Conservation (phyloP, 2,888 invertebrate species). For the Cryptosula pallasiana region DNA sequence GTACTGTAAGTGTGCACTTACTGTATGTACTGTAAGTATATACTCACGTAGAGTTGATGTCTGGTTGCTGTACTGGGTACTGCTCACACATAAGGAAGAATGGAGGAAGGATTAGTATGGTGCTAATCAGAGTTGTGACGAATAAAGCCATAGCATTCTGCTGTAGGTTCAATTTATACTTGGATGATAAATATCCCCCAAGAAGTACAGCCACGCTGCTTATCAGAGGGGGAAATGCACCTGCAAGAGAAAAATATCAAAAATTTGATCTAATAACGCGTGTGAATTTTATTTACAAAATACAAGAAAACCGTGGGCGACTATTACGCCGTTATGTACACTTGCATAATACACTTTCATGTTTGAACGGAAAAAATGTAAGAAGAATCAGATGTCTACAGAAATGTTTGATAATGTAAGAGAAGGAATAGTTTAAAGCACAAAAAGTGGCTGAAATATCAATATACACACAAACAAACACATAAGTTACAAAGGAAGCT, state of each 20-base stretch:
- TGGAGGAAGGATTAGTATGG: neutral
- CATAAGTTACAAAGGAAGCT: too few species aligned
- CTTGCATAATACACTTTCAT: too few species aligned
- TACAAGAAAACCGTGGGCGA: neutral
- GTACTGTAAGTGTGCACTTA: neutral
- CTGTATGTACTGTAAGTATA: too few species aligned
- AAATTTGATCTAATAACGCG: neutral
- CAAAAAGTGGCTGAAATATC: too few species aligned
- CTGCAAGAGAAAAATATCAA: neutral
- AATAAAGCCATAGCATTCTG: neutral
- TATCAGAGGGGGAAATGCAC: slow-evolving; percentile 7
- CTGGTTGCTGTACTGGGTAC: neutral
- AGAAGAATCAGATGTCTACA: too few species aligned
- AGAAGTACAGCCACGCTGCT: neutral
- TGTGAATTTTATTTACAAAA: neutral
- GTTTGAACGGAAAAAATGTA: too few species aligned
- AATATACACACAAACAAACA: too few species aligned
- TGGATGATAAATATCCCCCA: slow-evolving; percentile 6
- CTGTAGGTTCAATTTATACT: slow-evolving; percentile 3
- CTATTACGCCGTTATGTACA: too few species aligned
- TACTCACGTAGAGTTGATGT: neutral
- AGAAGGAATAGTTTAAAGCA: too few species aligned
- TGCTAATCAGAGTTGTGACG: neutral
- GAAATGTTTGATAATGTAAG: too few species aligned
- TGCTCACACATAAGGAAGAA: slow-evolving; percentile 1